A percentile compares a stretch with the other conserved stretches of the same genome.
Evolutionary conservation across 92 coral and sea anemone species (phyloP).

Genomic region (Actinostola sp.): DNA sequence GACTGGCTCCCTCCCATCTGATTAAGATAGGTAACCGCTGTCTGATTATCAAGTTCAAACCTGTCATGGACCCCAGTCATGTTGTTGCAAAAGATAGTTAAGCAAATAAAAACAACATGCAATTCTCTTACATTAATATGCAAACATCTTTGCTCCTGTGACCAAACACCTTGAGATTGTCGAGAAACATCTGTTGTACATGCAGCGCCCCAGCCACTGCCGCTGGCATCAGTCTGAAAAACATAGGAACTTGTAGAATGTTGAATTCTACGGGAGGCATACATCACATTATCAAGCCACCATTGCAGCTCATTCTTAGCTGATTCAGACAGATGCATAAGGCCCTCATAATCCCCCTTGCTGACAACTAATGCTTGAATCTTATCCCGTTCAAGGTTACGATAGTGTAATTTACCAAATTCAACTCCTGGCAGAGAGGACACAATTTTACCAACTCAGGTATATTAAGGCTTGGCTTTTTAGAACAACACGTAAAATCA

Average conservation of each 20-base stretch:
- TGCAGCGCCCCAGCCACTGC: conserved; percentile 56
- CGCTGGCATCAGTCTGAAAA: conserved; percentile 57
- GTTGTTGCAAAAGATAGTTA: conserved; percentile 17
- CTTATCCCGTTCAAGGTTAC: conserved; percentile 37
- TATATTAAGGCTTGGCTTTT: too few relatives aligned
- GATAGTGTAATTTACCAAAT: conserved; percentile 33
- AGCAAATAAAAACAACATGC: conserved; percentile 40
- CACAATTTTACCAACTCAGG: conserved; percentile 35
- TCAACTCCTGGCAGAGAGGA: conserved; percentile 43
- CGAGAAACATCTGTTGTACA: conserved; percentile 29
- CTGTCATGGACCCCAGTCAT: conserved; percentile 16
- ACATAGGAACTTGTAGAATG: not conserved
- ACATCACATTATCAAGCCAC: conserved; percentile 25
- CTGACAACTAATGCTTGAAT: conserved; percentile 18
- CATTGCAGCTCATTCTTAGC: conserved; percentile 28
- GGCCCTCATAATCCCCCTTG: conserved; percentile 24
- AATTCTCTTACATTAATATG: conserved; percentile 51
- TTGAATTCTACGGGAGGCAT: not conserved
- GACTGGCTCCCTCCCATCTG: conserved; percentile 43
- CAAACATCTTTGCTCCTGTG: conserved; percentile 22
- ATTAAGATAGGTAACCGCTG: conserved; percentile 36
- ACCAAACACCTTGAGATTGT: conserved; percentile 42
- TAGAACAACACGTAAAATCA: too few relatives aligned
- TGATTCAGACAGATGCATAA: conserved; percentile 3
- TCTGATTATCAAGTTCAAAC: conserved; percentile 25